Base-by-base conservation (phyloP, 2,888 invertebrate genomes). In the Polydrusus tereticollis region DNA sequence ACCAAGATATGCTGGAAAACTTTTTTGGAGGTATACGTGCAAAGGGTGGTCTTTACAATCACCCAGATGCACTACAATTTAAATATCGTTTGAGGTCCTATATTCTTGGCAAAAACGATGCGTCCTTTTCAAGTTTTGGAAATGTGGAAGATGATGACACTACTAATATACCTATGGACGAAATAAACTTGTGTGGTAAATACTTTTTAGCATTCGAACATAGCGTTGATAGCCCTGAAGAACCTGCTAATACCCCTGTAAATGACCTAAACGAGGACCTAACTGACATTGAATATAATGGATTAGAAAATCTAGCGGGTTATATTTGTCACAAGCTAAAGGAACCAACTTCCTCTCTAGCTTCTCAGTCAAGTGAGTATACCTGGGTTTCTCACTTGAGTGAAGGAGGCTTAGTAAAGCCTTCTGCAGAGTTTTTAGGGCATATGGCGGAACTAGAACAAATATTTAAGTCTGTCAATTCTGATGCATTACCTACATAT, bases 331-430 rank as follows among this genome's bases (percentile, higher is more conserved):
- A 50, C 21, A 50, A 50, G 18, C 18, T 50, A 21, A 50, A 21
- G 21, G 41, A 21, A 14, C 18, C 18, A 10, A 8, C 7, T 33
- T 7, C 33, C 3, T 33, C 33, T 6, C 7, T 7, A 33, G 7
- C 8, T 2, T n/a, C n/a, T n/a, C 3, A 3, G 1, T 10, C 33
- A 33, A 7, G 12, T 10, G 33, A 6, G 7, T 3, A 33, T 33
- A 10, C 33, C 2, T 29, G 29, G 29, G 7, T 16, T 60, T 4
- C 21, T 41, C 60, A 60, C 20, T 41, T 66, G 10, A 55, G 64
- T 66, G 70, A 70, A 41, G 70, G 70, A 10, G 65, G 70, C 4
- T 41, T 70, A 20, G 41, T 23, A 12, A 70, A 65, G 43, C 65
- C 69, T 16, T 55, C 43, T 14, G 23, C 65, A 43, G 58, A 70